A percentile compares a stretch with the other conserved stretches of the same genome.
Evolutionary conservation across 2,797 vertebrate species (phyloP).

Genomic region (Setipinna tenuifilis): DNA sequence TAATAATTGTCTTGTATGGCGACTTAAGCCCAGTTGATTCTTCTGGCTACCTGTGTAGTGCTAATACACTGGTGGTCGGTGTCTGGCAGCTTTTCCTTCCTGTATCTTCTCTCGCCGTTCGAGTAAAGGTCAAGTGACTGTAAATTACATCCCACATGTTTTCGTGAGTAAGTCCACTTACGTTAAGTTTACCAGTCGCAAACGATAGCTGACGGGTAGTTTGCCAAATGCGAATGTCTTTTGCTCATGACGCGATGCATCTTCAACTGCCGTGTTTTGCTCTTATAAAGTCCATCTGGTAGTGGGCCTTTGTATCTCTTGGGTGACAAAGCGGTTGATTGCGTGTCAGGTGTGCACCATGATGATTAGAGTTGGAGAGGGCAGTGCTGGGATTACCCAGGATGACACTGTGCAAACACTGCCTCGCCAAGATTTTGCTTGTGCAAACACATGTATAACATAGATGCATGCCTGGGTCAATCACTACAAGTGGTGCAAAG

Average conservation of each 20-base stretch:
- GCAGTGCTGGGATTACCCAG: constrained; percentile 53
- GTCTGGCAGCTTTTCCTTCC: background rate
- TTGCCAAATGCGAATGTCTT: too few species aligned
- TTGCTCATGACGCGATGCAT: too few species aligned
- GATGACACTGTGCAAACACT: constrained; percentile 72
- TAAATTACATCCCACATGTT: too few species aligned
- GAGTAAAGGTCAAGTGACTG: background rate
- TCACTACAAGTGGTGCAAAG: constrained; percentile 40
- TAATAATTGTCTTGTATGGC: background rate
- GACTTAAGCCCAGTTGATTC: background rate
- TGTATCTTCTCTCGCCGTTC: background rate
- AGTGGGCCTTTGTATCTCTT: background rate
- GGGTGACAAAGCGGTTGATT: background rate
- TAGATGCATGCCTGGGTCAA: constrained; percentile 42
- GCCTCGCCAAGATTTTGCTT: constrained; percentile 72
- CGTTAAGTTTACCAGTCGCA: too few species aligned
- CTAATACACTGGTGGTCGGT: background rate
- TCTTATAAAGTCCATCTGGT: too few species aligned
- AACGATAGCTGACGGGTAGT: too few species aligned
- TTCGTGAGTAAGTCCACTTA: background rate
- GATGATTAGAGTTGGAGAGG: constrained; percentile 33
- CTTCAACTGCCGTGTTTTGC: too few species aligned
- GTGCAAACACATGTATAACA: constrained; percentile 74
- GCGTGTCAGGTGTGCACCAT: background rate
- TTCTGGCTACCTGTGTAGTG: background rate